Evolutionary conservation across 2,797 vertebrate genomes (phyloP), one percentile per base, ranked within the genome.

Genomic region (Pseudocheirus occidentalis): DNA sequence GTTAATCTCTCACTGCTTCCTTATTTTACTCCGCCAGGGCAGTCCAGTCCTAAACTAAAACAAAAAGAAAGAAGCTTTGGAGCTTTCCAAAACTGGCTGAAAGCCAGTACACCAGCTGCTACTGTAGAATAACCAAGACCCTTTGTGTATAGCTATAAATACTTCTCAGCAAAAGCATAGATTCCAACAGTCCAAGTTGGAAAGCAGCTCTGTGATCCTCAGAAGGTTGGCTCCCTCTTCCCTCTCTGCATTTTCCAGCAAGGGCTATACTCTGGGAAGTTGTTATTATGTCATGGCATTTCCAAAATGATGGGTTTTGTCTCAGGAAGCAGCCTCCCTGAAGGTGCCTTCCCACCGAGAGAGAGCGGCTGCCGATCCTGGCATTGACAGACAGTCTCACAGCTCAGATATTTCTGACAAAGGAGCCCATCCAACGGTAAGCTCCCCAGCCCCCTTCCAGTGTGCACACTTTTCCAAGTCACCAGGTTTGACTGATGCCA

Each of bases 101-200:
- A 95, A 96, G 97, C 90, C 92, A 98, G 96, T 50, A 87, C 53
- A 95, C 92, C 93, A 96, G 96, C 53, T 97, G 96, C 93, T 97
- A 95, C 95, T 95, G 3, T 93, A 96, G 93, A 96, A 91, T 90
- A 97, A 97, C 94, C 95, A 96, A 97, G 97, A 97, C 97, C 97
- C 97, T 96, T 96, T 98, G 95, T 97, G 94, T 96, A 97, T 93
- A 94, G 91, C 96, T 96, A 93, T 97, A 98, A 97, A 97, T 96
- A 97, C 93, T 96, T 92, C 96, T 96, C 57, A 94, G 62, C 81
- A 94, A 91, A 98, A 96, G 97, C 97, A 95, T 93, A 91, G 91
- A 97, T 59, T 97, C 90, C 96, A 92, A 93, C 90, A 97, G 96
- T 93, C 90, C 59, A 92, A 96, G 95, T 94, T 55, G 93, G 97